phyloP scores from a whole-genome alignment of 2,888 invertebrate genomes.

The Pimpla rufipes region DNA sequence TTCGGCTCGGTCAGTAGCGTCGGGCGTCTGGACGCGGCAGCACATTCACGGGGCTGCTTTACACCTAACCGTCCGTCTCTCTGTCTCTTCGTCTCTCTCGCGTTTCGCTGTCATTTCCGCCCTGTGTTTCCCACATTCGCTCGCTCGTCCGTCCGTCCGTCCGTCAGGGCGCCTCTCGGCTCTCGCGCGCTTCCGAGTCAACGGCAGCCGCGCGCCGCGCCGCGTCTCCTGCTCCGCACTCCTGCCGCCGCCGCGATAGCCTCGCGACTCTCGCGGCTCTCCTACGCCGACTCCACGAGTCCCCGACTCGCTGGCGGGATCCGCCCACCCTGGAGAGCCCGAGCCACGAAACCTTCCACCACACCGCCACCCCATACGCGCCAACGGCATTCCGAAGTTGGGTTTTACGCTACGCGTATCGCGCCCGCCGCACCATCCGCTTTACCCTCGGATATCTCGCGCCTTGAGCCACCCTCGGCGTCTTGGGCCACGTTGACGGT shows the following conservation, averaged over 20 bases:
- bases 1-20: conserved; percentile 78
- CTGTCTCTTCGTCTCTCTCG: not conserved
- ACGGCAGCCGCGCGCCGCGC: conserved; percentile 36
- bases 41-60: conserved; percentile 70
- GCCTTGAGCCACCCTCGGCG: not conserved
- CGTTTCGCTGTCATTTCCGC: conserved; percentile 1
- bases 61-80: conserved; percentile 3
- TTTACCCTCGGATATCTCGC: not conserved
- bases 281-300: conserved; percentile 66
- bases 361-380: conserved; percentile 65
- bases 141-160: conserved; percentile 21
- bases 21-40: conserved; percentile 79
- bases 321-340: conserved; percentile 71
- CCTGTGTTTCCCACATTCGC: conserved; percentile 1
- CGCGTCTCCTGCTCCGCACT: conserved; percentile 34
- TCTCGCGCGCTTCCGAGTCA: not conserved
- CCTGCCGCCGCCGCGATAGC: conserved; percentile 50
- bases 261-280: conserved; percentile 27
- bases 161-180: conserved; percentile 1
- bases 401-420: conserved; percentile 67
- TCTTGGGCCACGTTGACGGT: not conserved
- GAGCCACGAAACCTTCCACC: conserved; percentile 63
- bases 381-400: conserved; percentile 68
- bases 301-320: conserved; percentile 69
- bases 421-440: conserved; percentile 42